phyloP scores from a whole-genome alignment of 2,888 invertebrate species.

The Chaetogeoica ovagalla region DNA sequence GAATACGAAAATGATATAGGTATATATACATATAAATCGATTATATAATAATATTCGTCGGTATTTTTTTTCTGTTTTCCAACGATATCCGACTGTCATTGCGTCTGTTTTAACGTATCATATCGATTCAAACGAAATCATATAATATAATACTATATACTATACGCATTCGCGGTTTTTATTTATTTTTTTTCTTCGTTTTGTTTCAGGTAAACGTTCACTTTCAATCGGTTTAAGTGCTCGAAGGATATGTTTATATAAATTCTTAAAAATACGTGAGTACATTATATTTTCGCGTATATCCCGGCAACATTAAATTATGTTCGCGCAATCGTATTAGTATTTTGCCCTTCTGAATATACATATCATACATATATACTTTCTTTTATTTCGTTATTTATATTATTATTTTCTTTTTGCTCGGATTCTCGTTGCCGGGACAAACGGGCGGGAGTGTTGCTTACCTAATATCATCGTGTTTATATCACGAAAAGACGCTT shows the following conservation, averaged over 20 bases:
- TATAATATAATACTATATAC: too few relatives aligned
- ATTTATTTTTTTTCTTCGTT: conserved; percentile 9
- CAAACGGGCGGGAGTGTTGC: too few relatives aligned
- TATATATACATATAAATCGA: background rate
- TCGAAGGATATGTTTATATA: background rate
- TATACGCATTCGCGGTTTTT: background rate
- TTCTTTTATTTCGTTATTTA: background rate
- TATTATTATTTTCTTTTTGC: too few relatives aligned
- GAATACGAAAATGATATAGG: too few relatives aligned
- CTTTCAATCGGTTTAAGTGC: conserved; percentile 48
- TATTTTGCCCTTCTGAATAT: conserved; percentile 7
- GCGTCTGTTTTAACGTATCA: too few relatives aligned
- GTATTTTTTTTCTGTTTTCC: too few relatives aligned
- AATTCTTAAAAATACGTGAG: conserved; percentile 37
- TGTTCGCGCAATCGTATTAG: conserved; percentile 12
- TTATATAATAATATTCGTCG: too few relatives aligned
- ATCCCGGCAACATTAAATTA: background rate
- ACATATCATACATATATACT: background rate
- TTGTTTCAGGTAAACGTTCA: conserved; percentile 41
- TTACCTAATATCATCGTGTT: too few relatives aligned
- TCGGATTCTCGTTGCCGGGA: conserved; percentile 13
- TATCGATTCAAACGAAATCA: too few relatives aligned
- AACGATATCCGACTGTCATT: too few relatives aligned
- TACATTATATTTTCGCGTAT: conserved; percentile 39
- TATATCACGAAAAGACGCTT: too few relatives aligned